Evolutionary conservation across 2,797 vertebrate genomes (phyloP).

Genomic region (Mormyrops attenuatus): DNA sequence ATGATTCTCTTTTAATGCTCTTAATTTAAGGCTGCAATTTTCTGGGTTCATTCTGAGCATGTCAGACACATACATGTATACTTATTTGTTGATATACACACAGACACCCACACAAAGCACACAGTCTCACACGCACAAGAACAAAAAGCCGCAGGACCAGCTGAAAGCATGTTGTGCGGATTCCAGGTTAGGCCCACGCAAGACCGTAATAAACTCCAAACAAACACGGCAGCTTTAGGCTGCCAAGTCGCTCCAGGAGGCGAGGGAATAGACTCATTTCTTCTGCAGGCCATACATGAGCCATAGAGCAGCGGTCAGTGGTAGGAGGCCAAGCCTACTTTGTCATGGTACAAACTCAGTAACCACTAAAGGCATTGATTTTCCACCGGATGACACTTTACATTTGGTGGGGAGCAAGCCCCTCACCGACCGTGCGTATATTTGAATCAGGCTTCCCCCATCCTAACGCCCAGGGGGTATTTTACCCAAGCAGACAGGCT

Average conservation of each 20-base stretch:
- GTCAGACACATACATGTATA: background rate
- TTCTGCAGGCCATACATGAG: background rate
- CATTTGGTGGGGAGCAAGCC: background rate
- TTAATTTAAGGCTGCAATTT: background rate
- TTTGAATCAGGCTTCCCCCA: background rate
- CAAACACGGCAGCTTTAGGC: background rate
- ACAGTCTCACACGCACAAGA: background rate
- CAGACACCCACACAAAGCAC: background rate
- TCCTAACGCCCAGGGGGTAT: background rate
- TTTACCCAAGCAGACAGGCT: background rate
- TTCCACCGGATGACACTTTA: background rate
- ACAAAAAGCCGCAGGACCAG: background rate
- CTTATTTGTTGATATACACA: background rate
- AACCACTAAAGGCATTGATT: background rate
- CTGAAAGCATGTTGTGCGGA: background rate
- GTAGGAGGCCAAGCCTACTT: background rate
- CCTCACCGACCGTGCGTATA: background rate
- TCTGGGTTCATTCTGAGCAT: background rate
- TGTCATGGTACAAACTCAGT: background rate
- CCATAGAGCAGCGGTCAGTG: background rate
- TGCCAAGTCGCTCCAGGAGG: background rate
- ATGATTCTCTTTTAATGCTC: background rate
- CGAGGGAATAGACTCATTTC: background rate
- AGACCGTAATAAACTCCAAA: background rate
- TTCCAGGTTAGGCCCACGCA: background rate